These are phyloP conservation scores for Sturmia bella DNA, from an alignment of 2,888 invertebrate genomes.

Conservation along the genomic window DNA sequence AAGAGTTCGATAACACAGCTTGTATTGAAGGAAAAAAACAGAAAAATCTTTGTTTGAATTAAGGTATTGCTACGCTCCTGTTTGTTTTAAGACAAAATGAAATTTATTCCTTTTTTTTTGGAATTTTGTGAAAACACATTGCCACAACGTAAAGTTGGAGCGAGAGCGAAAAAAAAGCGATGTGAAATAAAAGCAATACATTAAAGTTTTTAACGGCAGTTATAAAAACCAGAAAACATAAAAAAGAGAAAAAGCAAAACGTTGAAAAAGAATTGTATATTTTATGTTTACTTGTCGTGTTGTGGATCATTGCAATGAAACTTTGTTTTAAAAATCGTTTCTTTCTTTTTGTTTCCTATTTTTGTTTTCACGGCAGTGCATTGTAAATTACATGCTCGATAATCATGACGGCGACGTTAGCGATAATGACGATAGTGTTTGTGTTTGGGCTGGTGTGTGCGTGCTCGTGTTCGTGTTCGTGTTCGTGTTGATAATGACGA, in stretches of 20 bases:
- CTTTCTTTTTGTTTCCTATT: slow-evolving; percentile 1
- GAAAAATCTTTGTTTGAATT: too few relatives aligned
- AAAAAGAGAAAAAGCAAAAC: slow-evolving; percentile 30
- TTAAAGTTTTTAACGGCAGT: slow-evolving; percentile 59
- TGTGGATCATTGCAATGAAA: slow-evolving; percentile 60
- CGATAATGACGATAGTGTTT: slow-evolving; percentile 37
- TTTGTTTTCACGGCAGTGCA: slow-evolving; percentile 52
- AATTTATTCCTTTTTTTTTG: neutral
- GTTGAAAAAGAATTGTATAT: slow-evolving; percentile 42
- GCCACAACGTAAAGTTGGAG: slow-evolving; percentile 40
- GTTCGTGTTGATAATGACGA: slow-evolving; percentile 23
- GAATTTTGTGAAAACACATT: slow-evolving; percentile 34
- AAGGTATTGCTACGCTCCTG: slow-evolving; percentile 5
- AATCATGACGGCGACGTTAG: slow-evolving; percentile 49
- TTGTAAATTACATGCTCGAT: slow-evolving; percentile 67
- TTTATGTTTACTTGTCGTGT: slow-evolving; percentile 51
- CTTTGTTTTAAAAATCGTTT: slow-evolving; percentile 52
- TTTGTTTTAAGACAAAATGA: slow-evolving; percentile 31
- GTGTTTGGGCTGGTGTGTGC: slow-evolving; percentile 8
- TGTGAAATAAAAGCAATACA: slow-evolving; percentile 48
- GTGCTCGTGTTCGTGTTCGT: slow-evolving; percentile 11
- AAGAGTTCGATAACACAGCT: too few relatives aligned
- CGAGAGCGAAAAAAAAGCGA: neutral
- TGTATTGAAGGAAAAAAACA: too few relatives aligned
- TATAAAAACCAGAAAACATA: slow-evolving; percentile 20